Percentiles rank a stretch among this genome's conserved stretches.
Evolutionary conservation across 2,888 invertebrate species (phyloP).

Genomic region (Thysanoteuthis rhombus): DNA sequence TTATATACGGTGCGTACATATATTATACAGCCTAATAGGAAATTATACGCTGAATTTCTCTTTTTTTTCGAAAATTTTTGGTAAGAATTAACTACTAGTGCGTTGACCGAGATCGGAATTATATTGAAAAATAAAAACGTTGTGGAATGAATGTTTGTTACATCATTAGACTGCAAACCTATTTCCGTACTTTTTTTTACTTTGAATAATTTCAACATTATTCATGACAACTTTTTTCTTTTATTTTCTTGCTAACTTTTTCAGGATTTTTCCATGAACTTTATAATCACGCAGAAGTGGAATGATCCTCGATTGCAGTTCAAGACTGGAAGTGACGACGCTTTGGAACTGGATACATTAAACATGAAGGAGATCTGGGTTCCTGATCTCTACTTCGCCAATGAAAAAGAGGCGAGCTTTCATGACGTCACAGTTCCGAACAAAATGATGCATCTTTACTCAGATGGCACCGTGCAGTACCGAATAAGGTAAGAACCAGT

Average conservation of each 20-base stretch:
- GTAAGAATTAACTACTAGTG: too few relatives aligned
- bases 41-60: too few relatives aligned
- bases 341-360: constrained; percentile 54
- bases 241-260: too few relatives aligned
- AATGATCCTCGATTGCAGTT: constrained; percentile 48
- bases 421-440: constrained; percentile 61
- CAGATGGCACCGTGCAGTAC: constrained; percentile 52
- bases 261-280: constrained; percentile 53
- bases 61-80: too few relatives aligned
- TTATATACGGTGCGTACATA: too few relatives aligned
- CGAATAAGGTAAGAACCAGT: constrained; percentile 47
- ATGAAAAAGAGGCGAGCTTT: constrained; percentile 57
- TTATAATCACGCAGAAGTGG: constrained; percentile 54
- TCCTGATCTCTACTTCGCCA: constrained; percentile 59
- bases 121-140: too few relatives aligned
- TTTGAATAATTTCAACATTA: too few relatives aligned
- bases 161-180: too few relatives aligned
- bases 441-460: constrained; percentile 56
- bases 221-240: not conserved
- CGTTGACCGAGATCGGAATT: too few relatives aligned
- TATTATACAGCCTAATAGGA: too few relatives aligned
- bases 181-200: fast-evolving
- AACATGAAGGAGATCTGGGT: constrained; percentile 57
- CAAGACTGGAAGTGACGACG: constrained; percentile 46
- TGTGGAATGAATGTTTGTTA: too few relatives aligned